phyloP scores from a whole-genome alignment of 2,888 invertebrate genomes.

The Cheilosia variabilis region DNA sequence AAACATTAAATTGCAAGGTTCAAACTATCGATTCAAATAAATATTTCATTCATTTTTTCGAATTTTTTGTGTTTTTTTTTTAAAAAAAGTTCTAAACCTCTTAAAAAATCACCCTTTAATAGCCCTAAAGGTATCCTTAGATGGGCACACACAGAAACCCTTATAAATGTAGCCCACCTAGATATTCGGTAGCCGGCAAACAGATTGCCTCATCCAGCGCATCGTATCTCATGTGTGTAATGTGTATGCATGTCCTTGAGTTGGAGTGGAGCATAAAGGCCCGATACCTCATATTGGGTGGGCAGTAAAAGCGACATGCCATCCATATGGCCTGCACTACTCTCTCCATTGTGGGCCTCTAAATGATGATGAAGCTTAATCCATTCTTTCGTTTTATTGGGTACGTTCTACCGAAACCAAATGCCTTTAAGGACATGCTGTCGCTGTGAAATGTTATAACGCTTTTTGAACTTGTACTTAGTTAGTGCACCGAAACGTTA shows the following conservation, averaged over 20 bases:
- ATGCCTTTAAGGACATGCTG: not conserved
- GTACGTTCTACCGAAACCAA: not conserved
- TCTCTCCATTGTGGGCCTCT: not conserved
- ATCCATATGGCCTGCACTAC: slow-evolving; percentile 43
- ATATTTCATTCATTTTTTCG: too few relatives aligned
- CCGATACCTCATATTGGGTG: slow-evolving; percentile 8
- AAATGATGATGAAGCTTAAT: slow-evolving; percentile 61
- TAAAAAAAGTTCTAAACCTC: too few relatives aligned
- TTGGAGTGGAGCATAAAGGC: slow-evolving; percentile 21
- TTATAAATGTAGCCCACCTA: slow-evolving; percentile 58
- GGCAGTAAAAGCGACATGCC: slow-evolving; percentile 42
- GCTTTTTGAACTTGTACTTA: not conserved
- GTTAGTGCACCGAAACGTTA: not conserved
- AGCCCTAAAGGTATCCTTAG: slow-evolving; percentile 19
- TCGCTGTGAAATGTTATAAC: not conserved
- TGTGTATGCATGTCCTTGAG: slow-evolving; percentile 25
- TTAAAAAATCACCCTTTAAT: too few relatives aligned
- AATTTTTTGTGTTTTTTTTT: too few relatives aligned
- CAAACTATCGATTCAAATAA: too few relatives aligned
- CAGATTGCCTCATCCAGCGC: slow-evolving; percentile 45
- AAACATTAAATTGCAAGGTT: too few relatives aligned
- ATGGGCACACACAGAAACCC: slow-evolving; percentile 7
- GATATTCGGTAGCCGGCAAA: slow-evolving; percentile 59
- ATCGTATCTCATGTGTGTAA: slow-evolving; percentile 31
- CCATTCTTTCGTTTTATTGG: slow-evolving; percentile 20